Evolutionary conservation across 1,140 invertebrate genomes (phyloP).

Genomic region (Hylyphantes graminicola): DNA sequence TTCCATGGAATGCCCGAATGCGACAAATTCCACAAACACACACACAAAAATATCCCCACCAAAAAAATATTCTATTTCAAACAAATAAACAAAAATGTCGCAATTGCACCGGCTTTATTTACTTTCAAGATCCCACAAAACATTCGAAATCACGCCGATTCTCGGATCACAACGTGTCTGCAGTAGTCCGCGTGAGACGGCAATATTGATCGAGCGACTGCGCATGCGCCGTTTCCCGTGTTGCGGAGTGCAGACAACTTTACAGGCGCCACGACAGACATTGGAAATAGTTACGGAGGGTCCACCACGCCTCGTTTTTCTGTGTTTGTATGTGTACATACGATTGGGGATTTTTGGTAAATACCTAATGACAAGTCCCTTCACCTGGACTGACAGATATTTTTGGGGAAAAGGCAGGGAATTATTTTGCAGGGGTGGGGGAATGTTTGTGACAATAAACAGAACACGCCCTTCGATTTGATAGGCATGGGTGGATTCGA

Average conservation of each 20-base stretch:
- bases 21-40: too few species aligned
- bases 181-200: constrained; percentile 45
- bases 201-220: constrained; percentile 45
- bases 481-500: too few species aligned
- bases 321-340: neutral
- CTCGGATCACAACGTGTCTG: constrained; percentile 50
- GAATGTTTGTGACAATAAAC: too few species aligned
- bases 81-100: neutral
- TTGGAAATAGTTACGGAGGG: constrained; percentile 2
- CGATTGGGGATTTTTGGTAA: neutral
- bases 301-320: constrained; percentile 14
- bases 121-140: constrained; percentile 2
- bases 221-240: constrained; percentile 15
- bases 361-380: neutral
- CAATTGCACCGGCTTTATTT: constrained; percentile 41
- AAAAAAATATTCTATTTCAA: too few species aligned
- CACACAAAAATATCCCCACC: too few species aligned
- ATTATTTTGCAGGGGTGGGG: too few species aligned
- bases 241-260: constrained; percentile 44
- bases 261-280: constrained; percentile 40
- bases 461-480: too few species aligned
- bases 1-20: too few species aligned
- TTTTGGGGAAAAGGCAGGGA: too few species aligned
- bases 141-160: constrained; percentile 38
- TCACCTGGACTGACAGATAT: neutral